Evolutionary conservation across 92 coral and sea anemone species (phyloP).

Genomic region (Epizoanthus scotinus): DNA sequence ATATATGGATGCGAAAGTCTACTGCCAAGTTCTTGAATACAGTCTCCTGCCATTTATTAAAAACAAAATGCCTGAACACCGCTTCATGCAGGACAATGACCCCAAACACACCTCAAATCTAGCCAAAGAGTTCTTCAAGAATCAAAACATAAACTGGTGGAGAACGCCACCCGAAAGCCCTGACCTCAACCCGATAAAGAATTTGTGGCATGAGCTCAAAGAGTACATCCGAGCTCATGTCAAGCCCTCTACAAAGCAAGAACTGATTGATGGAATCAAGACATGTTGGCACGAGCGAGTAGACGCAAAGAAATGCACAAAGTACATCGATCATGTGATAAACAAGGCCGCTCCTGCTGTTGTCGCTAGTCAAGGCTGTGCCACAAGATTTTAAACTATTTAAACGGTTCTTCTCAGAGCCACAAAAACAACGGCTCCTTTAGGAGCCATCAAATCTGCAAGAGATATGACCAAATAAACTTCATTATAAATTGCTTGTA

Average conservation of each 20-base stretch:
- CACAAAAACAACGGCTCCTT: slow-evolving; percentile 1
- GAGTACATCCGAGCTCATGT: slow-evolving; percentile 28
- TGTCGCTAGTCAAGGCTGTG: slow-evolving; percentile 38
- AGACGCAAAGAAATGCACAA: slow-evolving; percentile 34
- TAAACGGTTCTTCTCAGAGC: slow-evolving; percentile 40
- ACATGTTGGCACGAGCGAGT: slow-evolving; percentile 45
- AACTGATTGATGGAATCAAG: slow-evolving; percentile 53
- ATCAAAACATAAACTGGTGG: slow-evolving; percentile 54
- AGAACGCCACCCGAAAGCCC: slow-evolving; percentile 60
- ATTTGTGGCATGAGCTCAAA: slow-evolving; percentile 57
- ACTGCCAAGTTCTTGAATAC: slow-evolving; percentile 30
- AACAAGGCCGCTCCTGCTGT: slow-evolving; percentile 52
- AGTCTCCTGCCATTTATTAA: slow-evolving; percentile 42
- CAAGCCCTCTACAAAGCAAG: slow-evolving; percentile 51
- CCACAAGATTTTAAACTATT: slow-evolving; percentile 38
- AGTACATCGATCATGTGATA: slow-evolving; percentile 42
- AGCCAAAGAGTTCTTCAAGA: slow-evolving; percentile 42
- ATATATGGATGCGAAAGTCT: slow-evolving; percentile 38
- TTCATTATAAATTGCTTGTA: too few species aligned
- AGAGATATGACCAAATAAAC: too few species aligned
- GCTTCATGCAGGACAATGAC: slow-evolving; percentile 49
- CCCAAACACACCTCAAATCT: slow-evolving; percentile 42
- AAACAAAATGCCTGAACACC: slow-evolving; percentile 32
- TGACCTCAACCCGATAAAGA: slow-evolving; percentile 58
- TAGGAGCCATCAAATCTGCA: too few species aligned